Evolutionary conservation across 1,140 invertebrate species (phyloP).

Genomic region (Eumeta japonica): DNA sequence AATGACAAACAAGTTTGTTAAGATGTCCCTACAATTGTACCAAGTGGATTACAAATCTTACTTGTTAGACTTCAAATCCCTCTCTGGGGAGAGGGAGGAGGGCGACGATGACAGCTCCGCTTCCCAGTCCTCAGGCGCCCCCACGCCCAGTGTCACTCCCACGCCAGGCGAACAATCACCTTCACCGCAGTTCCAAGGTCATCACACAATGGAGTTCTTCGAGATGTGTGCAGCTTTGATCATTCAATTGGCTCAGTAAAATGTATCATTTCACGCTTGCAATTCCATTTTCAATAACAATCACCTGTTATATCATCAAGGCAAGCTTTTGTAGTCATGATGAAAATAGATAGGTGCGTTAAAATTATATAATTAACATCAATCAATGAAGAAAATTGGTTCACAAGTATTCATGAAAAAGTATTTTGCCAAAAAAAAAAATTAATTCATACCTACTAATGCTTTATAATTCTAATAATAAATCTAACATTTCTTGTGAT

Average conservation of each 20-base stretch:
- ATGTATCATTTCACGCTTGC: neutral
- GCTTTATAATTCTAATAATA: slow-evolving; percentile 2
- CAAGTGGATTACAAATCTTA: slow-evolving; percentile 98
- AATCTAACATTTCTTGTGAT: too few relatives aligned
- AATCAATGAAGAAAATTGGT: neutral
- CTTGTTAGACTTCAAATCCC: slow-evolving; percentile 95
- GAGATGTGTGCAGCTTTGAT: slow-evolving; percentile 99
- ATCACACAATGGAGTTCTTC: slow-evolving; percentile 99
- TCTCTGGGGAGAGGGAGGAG: slow-evolving; percentile 72
- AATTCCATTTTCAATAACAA: neutral
- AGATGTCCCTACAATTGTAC: slow-evolving; percentile 98
- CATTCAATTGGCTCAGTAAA: slow-evolving; percentile 92
- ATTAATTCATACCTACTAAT: neutral
- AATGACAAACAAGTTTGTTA: slow-evolving; percentile 79
- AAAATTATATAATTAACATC: neutral
- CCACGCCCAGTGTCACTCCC: slow-evolving; percentile 30
- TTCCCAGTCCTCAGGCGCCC: slow-evolving; percentile 36
- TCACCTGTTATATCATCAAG: neutral
- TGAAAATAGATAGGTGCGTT: too few relatives aligned
- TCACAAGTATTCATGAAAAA: too few relatives aligned
- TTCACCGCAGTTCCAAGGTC: slow-evolving; percentile 54
- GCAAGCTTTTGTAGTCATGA: neutral
- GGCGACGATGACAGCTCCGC: slow-evolving; percentile 65
- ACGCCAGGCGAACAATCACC: slow-evolving; percentile 33
- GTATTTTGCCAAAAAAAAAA: neutral